phyloP scores from a whole-genome alignment of 2,888 invertebrate genomes.

The Sepioteuthis lessoniana region DNA sequence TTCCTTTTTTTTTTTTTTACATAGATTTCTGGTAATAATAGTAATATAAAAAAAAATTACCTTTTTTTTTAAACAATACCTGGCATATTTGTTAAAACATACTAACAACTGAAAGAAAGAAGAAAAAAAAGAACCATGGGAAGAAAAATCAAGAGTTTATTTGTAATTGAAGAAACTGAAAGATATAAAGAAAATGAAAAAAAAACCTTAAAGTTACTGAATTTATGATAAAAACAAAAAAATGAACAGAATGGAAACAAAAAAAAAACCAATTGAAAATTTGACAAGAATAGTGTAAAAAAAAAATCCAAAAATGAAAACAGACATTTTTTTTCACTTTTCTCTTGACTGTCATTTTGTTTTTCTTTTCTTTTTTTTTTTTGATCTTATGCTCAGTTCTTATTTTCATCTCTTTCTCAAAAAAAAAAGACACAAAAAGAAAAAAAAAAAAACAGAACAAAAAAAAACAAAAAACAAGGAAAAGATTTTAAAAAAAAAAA shows the following conservation, averaged over 20 bases:
- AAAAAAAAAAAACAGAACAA: background rate
- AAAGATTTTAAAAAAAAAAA: too few species aligned
- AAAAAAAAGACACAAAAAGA: background rate
- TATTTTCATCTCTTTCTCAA: slow-evolving; percentile 8
- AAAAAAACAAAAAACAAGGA: too few species aligned
- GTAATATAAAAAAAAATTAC: background rate
- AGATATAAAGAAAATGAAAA: too few species aligned
- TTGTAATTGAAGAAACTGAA: too few species aligned
- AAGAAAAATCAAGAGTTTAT: background rate
- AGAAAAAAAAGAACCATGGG: background rate
- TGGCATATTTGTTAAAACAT: background rate
- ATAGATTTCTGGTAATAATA: background rate
- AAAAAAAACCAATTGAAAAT: too few species aligned
- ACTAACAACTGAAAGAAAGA: background rate
- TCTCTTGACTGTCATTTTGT: background rate
- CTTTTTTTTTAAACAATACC: background rate
- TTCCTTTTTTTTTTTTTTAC: background rate
- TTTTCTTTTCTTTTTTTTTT: background rate
- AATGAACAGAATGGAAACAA: too few species aligned
- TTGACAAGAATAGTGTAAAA: background rate
- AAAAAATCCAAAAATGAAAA: background rate
- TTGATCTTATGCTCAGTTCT: slow-evolving; percentile 10
- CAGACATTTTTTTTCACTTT: background rate
- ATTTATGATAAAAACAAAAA: too few species aligned
- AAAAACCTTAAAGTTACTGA: too few species aligned